These are phyloP conservation scores for Linurgus olivaceus DNA, from an alignment of 2,797 vertebrate species.

Conservation along the genomic window DNA sequence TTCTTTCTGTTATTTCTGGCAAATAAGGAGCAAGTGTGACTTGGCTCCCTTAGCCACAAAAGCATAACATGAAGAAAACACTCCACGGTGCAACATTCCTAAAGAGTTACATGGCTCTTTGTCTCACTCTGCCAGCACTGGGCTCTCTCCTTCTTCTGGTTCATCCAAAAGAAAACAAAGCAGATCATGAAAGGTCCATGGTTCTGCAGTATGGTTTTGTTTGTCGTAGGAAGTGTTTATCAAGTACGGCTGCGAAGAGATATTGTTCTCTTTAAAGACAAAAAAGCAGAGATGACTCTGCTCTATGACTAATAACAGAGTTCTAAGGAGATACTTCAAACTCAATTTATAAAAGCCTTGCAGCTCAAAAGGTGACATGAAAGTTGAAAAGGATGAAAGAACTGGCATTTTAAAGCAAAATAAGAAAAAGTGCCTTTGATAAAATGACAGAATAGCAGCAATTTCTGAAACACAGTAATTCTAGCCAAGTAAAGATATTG, in stretches of 20 bases:
- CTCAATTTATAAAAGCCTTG: constrained; percentile 21
- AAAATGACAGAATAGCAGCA: neutral
- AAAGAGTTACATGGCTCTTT: neutral
- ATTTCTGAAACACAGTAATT: constrained; percentile 15
- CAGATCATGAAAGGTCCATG: neutral
- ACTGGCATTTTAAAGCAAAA: neutral
- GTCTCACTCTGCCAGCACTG: neutral
- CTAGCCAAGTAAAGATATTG: neutral
- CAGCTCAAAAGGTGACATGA: constrained; percentile 31
- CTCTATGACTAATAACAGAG: constrained; percentile 21
- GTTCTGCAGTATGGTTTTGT: neutral
- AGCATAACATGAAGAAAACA: neutral
- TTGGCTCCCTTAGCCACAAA: neutral
- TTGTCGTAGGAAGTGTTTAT: neutral
- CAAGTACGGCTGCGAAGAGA: accelerated
- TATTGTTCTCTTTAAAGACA: neutral
- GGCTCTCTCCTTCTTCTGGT: neutral
- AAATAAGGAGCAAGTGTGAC: neutral
- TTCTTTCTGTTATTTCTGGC: constrained; percentile 1
- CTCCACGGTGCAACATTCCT: accelerated
- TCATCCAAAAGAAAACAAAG: neutral
- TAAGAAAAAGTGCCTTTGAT: neutral
- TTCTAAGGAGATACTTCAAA: constrained; percentile 33
- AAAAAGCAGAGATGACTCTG: neutral
- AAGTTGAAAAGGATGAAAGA: constrained; percentile 51